Conservation (phyloP, 2,113 vertebrate species). For the Phylloscopus trochiloides region DNA sequence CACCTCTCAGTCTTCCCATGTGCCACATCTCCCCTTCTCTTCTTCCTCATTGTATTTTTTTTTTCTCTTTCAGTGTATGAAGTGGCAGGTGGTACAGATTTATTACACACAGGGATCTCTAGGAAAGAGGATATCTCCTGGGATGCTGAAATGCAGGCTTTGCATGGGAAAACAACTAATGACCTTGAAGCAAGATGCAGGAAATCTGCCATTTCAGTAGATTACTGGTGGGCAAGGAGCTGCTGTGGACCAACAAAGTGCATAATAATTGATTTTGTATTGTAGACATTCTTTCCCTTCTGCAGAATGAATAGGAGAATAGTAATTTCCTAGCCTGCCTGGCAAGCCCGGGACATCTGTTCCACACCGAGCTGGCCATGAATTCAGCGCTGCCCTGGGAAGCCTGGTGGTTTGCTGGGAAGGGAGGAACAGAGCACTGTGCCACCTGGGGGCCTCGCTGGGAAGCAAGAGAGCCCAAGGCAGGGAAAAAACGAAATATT, state of each 20-base stretch:
- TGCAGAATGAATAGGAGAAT: not conserved
- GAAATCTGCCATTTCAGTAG: not conserved
- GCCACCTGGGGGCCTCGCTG: not conserved
- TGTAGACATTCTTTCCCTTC: not conserved
- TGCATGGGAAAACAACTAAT: not conserved
- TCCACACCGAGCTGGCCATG: fast-evolving
- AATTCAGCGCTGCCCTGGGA: not conserved
- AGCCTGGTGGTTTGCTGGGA: not conserved
- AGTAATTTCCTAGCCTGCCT: not conserved
- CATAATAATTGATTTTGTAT: not conserved
- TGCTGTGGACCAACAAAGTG: no score
- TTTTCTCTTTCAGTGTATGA: not conserved
- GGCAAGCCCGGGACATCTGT: not conserved
- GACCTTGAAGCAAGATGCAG: not conserved
- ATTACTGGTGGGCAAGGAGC: not conserved
- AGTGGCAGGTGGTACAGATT: not conserved
- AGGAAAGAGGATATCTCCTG: not conserved
- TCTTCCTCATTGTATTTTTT: not conserved
- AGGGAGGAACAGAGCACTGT: not conserved
- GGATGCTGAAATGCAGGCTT: not conserved
- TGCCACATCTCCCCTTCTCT: not conserved
- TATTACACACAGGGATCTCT: not conserved
- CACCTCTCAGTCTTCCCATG: not conserved
- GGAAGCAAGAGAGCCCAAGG: not conserved
- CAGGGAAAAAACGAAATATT: not conserved